These are phyloP conservation scores for Plodia interpunctella DNA, from an alignment of 1,140 invertebrate genomes.

Conservation along the genomic window DNA sequence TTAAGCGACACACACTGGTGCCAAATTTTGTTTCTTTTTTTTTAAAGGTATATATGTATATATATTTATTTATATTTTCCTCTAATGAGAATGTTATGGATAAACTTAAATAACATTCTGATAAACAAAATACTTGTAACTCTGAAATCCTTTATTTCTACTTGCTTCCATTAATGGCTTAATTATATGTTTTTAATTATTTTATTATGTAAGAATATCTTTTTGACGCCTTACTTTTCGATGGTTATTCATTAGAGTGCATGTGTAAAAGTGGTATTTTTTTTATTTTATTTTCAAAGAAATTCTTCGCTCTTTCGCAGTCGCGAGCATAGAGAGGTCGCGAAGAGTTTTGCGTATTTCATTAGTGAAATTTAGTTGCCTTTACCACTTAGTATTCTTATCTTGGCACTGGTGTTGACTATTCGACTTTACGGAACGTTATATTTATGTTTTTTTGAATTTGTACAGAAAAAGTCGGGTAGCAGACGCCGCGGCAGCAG, in stretches of 20 bases:
- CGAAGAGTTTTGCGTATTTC: slow-evolving; percentile 44
- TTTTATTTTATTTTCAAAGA: slow-evolving; percentile 37
- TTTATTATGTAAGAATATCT: slow-evolving; percentile 35
- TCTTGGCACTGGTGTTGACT: slow-evolving; percentile 72
- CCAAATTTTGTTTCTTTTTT: slow-evolving; percentile 34
- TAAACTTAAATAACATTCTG: slow-evolving; percentile 46
- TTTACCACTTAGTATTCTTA: slow-evolving; percentile 70
- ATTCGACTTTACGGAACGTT: slow-evolving; percentile 20
- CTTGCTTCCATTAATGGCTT: slow-evolving; percentile 67
- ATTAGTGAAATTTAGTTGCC: slow-evolving; percentile 61
- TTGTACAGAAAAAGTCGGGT: slow-evolving; percentile 76
- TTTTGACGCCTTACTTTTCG: slow-evolving; percentile 42
- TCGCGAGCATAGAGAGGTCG: neutral
- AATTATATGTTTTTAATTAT: slow-evolving; percentile 38
- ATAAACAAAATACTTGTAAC: slow-evolving; percentile 26
- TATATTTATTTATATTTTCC: slow-evolving; percentile 30
- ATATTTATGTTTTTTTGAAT: slow-evolving; percentile 50
- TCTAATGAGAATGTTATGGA: slow-evolving; percentile 72
- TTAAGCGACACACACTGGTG: slow-evolving; percentile 51
- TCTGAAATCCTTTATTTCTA: slow-evolving; percentile 46
- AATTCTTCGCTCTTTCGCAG: slow-evolving; percentile 31
- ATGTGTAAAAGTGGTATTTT: slow-evolving; percentile 54
- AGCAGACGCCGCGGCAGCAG: slow-evolving; percentile 70
- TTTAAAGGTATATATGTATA: slow-evolving; percentile 23
- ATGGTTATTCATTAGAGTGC: slow-evolving; percentile 58